Evolutionary conservation across 2,888 invertebrate genomes (phyloP).

Genomic region (Teinopalpus imperialis): DNA sequence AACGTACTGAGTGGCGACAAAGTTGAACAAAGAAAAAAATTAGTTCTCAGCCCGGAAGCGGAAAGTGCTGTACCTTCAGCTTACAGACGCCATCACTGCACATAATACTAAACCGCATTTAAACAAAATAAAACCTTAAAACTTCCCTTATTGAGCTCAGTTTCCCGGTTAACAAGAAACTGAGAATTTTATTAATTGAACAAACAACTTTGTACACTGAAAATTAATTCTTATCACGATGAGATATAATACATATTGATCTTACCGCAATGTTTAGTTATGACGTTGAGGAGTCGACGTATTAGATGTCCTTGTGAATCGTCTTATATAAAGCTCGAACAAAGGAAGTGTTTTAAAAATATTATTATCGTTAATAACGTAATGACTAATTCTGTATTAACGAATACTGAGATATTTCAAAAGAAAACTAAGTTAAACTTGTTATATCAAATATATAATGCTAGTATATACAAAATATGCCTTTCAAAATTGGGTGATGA

Average conservation of each 20-base stretch:
- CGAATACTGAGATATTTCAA: neutral
- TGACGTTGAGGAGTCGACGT: constrained; percentile 1
- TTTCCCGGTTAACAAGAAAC: neutral
- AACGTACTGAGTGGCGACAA: constrained; percentile 41
- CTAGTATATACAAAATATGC: no score
- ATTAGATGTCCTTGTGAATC: constrained; percentile 22
- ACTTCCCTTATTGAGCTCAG: constrained; percentile 13
- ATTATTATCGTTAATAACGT: constrained; percentile 11
- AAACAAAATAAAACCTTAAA: constrained; percentile 20
- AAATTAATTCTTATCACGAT: constrained; percentile 5
- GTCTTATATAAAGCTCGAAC: constrained; percentile 20
- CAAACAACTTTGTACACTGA: neutral
- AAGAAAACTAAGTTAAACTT: constrained; percentile 8
- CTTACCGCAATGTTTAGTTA: neutral
- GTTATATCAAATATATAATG: no score
- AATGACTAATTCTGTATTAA: neutral
- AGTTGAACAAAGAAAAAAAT: constrained; percentile 49
- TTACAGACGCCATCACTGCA: constrained; percentile 66
- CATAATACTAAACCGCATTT: constrained; percentile 8
- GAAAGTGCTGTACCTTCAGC: constrained; percentile 62
- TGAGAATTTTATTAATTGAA: constrained; percentile 8
- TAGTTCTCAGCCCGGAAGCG: constrained; percentile 52
- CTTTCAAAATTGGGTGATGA: no score
- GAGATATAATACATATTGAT: constrained; percentile 10
- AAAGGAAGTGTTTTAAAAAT: constrained; percentile 17